These are phyloP conservation scores for Brachionus calyciflorus DNA, from an alignment of 1,140 invertebrate species.

Conservation along the genomic window DNA sequence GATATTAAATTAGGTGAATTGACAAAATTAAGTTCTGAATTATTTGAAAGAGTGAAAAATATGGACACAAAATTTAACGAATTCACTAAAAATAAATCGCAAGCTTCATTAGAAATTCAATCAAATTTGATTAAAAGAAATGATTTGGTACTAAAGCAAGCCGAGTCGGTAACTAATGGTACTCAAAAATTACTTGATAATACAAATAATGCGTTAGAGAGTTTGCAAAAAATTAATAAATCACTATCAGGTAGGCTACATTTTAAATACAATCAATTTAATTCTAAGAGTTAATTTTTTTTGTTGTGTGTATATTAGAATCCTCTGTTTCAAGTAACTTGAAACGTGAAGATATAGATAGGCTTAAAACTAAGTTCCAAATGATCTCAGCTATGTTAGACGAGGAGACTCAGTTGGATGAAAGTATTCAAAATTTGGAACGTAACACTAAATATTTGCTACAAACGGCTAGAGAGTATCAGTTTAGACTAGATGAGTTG, in stretches of 20 bases:
- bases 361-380: neutral
- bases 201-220: slow-evolving; percentile 7
- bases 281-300: neutral
- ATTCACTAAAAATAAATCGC: neutral
- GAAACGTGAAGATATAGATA: slow-evolving; percentile 4
- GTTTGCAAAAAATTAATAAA: slow-evolving; percentile 19
- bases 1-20: neutral
- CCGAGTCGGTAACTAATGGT: slow-evolving; percentile 7
- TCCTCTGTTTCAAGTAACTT: slow-evolving; percentile 6
- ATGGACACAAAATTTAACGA: neutral
- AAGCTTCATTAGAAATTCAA: neutral
- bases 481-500: neutral
- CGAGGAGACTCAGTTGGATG: neutral
- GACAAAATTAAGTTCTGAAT: neutral
- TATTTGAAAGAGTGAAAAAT: neutral
- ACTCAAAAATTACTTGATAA: slow-evolving; percentile 38
- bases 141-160: neutral
- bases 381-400: neutral
- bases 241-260: neutral
- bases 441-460: neutral
- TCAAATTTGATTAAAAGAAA: slow-evolving; percentile 16
- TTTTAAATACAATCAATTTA: neutral
- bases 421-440: slow-evolving; percentile 5
- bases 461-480: slow-evolving; percentile 6
- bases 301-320: neutral